Base-by-base conservation (phyloP, 2,113 vertebrate genomes). In the Pelodiscus sinensis region DNA sequence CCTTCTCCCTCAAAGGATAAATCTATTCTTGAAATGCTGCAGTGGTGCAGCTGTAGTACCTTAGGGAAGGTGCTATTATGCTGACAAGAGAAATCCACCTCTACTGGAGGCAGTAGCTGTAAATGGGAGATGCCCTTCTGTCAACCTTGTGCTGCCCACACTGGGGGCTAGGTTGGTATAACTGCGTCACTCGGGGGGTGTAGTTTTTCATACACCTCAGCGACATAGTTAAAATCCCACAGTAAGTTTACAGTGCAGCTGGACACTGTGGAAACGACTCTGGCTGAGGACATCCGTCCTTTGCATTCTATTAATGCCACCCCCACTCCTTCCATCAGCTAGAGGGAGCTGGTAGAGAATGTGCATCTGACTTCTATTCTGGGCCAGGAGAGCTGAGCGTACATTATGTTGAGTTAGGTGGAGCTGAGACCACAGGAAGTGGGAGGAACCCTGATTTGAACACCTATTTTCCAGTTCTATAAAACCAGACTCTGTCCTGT, bases 221-320 rank as follows among this genome's bases (percentile, higher is more conserved):
- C 14, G 60, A 65, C 9, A 6, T 31, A 65, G 60, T 29, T 65
- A 65, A 65, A 31, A 65, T 31, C 13, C 60, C 29, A 31, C 8
- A 3, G 62, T n/a, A n/a, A 4, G 62, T 68, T 31, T 68, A 13
- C 18, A 68, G 29, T 4, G 16, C n/a, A n/a, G 25, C 80, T 50
- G 21, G 1, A 8, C 15, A 0, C 57, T 4, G 22, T 52, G 6
- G 31, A 14, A 81, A 25, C 1, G 3, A 5, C 29, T 51, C 79
- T 24, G n/a, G n/a, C 79, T 57, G 79, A 57, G n/a, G n/a, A 38
- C 21, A n/a, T 50, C 73, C 35, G 25, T 22, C 22, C 38, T 77
- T 50, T 11, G 8, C 21, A 65, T 10, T 21, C 71, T 44, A 6
- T 73, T 73, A 2, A 73, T 22, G 35, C 44, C 44, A 44, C 44